Evolutionary conservation across 2,113 vertebrate species (phyloP), one percentile per base, ranked within the genome.

Genomic region (Fregetta grallaria): DNA sequence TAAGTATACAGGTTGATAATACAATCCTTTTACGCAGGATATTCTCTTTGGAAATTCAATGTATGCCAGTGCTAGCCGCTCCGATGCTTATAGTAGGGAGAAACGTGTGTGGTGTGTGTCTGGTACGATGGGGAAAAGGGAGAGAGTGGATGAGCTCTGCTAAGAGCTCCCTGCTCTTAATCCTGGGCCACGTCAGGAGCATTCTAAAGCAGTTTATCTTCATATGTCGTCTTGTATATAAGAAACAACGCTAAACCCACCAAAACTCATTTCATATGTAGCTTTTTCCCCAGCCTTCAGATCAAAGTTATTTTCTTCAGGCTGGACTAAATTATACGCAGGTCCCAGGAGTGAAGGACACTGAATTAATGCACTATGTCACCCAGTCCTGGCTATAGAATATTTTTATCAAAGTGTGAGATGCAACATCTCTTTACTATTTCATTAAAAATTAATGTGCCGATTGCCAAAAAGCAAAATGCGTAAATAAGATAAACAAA

Each of bases 281-380:
- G 97, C 97, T 98, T 98, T 98, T 97, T 91, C 93, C 92, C 95
- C 95, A 98, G 97, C 97, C 96, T 98, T 98, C 97, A 98, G 98
- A 98, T 98, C 97, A 98, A 98, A 98, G 98, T 98, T 98, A 98
- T 98, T 98, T 98, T 98, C 98, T 98, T 97, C 96, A 95, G 97
- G 93, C 97, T 97, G 97, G 97, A 98, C 98, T 98, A 98, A 98
- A 98, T 98, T 98, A 98, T 98, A 98, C 97, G 36, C 96, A 97
- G 98, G 97, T 98, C 98, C 97, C 97, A 85, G 96, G 98, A 98
- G 98, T 98, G 98, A 98, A 98, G 98, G 98, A 98, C 98, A 97
- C 96, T 97, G 98, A 98, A 98, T 98, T 98, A 98, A 98, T 98
- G 97, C 94, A 98, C 97, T 98, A 61, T 98, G 98, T 98, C 98